A percentile compares a stretch with the other conserved stretches of the same genome.
Conservation (phyloP, 2,888 invertebrate species). For the Drosophila pseudotalamancana region DNA sequence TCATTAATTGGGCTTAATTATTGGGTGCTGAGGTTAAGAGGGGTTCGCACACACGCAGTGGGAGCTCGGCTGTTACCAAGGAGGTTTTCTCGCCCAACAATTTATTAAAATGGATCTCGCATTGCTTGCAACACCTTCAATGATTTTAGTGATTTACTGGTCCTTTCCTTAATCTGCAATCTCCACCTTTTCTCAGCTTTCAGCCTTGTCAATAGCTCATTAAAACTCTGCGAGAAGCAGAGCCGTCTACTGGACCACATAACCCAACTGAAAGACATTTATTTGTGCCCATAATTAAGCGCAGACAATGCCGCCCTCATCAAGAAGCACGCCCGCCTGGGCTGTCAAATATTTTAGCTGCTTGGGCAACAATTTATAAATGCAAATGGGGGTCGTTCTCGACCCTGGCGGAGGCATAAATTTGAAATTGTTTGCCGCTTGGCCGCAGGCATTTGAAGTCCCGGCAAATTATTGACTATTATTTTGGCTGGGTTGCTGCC, state of each 20-base stretch:
- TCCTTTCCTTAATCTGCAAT: neutral
- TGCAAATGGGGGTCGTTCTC: constrained; percentile 54
- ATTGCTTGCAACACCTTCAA: neutral
- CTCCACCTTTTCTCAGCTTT: neutral
- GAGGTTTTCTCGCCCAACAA: too few species aligned
- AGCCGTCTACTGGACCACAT: constrained; percentile 41
- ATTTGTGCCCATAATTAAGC: constrained; percentile 75
- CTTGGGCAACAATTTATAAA: constrained; percentile 66
- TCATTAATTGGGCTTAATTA: constrained; percentile 75
- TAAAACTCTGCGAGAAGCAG: constrained; percentile 48
- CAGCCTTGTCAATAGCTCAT: constrained; percentile 57
- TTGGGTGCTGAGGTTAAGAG: constrained; percentile 26
- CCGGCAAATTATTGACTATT: constrained; percentile 44
- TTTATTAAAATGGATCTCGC: neutral
- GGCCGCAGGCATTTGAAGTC: constrained; percentile 25
- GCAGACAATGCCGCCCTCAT: constrained; percentile 54
- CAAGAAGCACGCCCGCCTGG: constrained; percentile 35
- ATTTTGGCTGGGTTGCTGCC: constrained; percentile 23
- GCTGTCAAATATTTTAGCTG: constrained; percentile 60
- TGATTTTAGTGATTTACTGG: neutral
- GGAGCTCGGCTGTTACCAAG: too few species aligned
- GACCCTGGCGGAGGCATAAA: constrained; percentile 41
- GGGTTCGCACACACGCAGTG: neutral
- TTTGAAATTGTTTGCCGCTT: constrained; percentile 38
- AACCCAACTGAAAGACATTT: constrained; percentile 68